These are phyloP conservation scores for Amphipoea oculea DNA, from an alignment of 2,888 invertebrate genomes.

Conservation along the genomic window DNA sequence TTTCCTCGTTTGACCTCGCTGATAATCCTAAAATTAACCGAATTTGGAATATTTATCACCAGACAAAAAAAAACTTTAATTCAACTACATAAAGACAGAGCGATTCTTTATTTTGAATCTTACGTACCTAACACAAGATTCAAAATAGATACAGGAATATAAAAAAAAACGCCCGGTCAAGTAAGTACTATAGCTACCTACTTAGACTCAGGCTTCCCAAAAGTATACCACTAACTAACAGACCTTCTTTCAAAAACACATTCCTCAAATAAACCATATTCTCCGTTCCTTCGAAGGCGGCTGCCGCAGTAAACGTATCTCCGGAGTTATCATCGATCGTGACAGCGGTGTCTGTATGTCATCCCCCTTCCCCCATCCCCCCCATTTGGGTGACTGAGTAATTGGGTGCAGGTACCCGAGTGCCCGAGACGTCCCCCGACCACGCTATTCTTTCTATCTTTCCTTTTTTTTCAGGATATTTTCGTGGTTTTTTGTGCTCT, in stretches of 20 bases:
- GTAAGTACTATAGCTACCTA: not conserved
- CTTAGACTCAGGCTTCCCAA: not conserved
- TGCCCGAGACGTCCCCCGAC: slow-evolving; percentile 61
- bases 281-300: slow-evolving; percentile 36
- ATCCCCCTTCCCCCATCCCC: slow-evolving; percentile 65
- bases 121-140: not conserved
- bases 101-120: not conserved
- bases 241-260: not conserved
- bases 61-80: not conserved
- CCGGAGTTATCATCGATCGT: slow-evolving; percentile 79
- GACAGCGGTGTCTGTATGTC: slow-evolving; percentile 78
- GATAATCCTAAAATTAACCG: not conserved
- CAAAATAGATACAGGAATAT: not conserved
- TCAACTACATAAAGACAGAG: not conserved
- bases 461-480: slow-evolving; percentile 54
- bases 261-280: slow-evolving; percentile 45
- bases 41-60: not conserved
- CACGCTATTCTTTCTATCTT: slow-evolving; percentile 44
- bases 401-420: slow-evolving; percentile 82
- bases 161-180: not conserved
- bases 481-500: slow-evolving; percentile 3
- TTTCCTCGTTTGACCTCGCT: not conserved
- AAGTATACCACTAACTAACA: too few species aligned
- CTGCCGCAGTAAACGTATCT: slow-evolving; percentile 64
- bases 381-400: slow-evolving; percentile 79